Percentiles rank a stretch among this genome's conserved stretches.
These are phyloP conservation scores for Ambastaia sidthimunki DNA, from an alignment of 2,797 vertebrate species.

Conservation along the genomic window DNA sequence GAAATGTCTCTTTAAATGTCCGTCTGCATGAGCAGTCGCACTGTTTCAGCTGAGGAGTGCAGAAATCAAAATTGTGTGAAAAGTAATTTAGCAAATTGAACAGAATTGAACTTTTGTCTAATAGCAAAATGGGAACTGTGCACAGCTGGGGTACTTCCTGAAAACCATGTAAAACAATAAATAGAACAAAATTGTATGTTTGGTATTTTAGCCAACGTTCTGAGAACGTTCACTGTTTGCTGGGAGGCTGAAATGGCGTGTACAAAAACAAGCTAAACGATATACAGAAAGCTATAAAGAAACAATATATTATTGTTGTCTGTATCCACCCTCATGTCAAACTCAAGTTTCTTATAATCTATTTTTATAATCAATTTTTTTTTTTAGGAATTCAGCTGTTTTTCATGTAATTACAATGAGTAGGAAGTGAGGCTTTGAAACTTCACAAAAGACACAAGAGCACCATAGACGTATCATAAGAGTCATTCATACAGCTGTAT, in stretches of 20 bases:
- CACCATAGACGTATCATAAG: neutral
- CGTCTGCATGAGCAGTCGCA: neutral
- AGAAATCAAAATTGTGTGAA: neutral
- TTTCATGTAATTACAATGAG: neutral
- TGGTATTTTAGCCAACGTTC: neutral
- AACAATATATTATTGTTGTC: neutral
- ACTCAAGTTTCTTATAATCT: too few species aligned
- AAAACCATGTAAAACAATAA: neutral
- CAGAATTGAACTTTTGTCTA: neutral
- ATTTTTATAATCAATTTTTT: too few species aligned
- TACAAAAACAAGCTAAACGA: neutral
- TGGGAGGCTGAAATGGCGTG: neutral
- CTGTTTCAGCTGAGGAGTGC: constrained; percentile 21
- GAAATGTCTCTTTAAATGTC: constrained; percentile 15
- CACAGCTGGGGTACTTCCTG: neutral
- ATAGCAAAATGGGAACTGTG: neutral
- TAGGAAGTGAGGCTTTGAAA: neutral
- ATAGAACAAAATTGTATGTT: constrained; percentile 1
- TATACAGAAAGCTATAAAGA: neutral
- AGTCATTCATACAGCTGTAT: neutral
- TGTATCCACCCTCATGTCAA: too few species aligned
- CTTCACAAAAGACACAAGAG: neutral
- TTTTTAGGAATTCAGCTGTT: neutral
- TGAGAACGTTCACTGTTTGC: too few species aligned
- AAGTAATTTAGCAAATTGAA: neutral